Base-by-base conservation (phyloP, 2,888 invertebrate species). In the Ormyrus labotus region DNA sequence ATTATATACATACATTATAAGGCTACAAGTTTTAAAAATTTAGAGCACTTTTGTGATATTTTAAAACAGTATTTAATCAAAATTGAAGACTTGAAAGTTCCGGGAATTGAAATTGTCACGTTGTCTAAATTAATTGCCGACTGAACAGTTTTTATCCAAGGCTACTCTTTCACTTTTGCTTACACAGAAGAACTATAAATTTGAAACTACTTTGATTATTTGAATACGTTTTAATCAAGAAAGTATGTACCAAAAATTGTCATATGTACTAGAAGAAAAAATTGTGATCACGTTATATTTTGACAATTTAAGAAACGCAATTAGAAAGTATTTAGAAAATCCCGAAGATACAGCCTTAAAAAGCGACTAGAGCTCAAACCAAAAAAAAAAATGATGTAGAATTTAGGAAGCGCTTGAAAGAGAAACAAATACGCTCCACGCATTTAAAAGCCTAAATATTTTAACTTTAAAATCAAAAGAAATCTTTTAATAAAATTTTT, bases 351-450 rank as follows among this genome's bases (percentile, higher is more conserved):
- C 34, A 69, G 69, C 58, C 69, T 76, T 76, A 67, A 11, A 68
- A 50, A 45, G 34, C 34, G 34, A 60, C 7, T 57, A 69, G 57
- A 48, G 50, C n/a, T 50, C 5, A 60, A 71, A 65, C 47, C 11
- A 74, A 74, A 10, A 6, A 19, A 48, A 34, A 68, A 45, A 50
- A 9, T 61, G 34, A 55, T 34, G 0, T 34, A 34, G 34, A 13
- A 63, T 72, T 45, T 50, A 60, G 9, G 51, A 55, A 64, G 50
- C 47, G 58, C 57, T 64, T 65, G 47, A 13, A 34, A 69, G 13
- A 57, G 34, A 45, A 65, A 67, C 64, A 50, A 67, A 63, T 63
- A 69, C 50, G 68, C 57, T 65, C 51, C 69, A 76, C 61, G 68
- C 68, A 73, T 64, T 7, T 10, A 13, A 6, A 47, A 64, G 48